A percentile compares a stretch with the other conserved stretches of the same genome.
These are phyloP conservation scores for Triplophysa bombifrons DNA, from an alignment of 2,797 vertebrate genomes.

Conservation along the genomic window DNA sequence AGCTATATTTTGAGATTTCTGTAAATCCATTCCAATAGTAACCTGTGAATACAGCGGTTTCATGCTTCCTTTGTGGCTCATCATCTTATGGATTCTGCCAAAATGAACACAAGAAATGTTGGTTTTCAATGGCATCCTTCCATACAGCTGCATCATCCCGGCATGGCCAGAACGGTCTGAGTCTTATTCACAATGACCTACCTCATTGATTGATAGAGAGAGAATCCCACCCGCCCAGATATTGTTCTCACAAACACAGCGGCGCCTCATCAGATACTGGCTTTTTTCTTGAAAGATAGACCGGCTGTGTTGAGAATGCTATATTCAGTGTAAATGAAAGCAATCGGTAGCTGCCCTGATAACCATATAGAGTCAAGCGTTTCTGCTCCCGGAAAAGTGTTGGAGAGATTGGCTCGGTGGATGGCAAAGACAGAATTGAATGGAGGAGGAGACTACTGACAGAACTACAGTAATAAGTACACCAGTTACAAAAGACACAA, in stretches of 20 bases:
- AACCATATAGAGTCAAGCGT: conserved; percentile 7
- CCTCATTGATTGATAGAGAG: conserved; percentile 37
- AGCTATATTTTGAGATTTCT: neutral
- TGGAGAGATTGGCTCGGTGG: neutral
- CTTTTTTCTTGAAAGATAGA: conserved; percentile 23
- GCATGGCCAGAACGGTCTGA: neutral
- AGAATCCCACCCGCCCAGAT: conserved; percentile 28
- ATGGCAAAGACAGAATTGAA: neutral
- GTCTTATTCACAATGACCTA: conserved; percentile 14
- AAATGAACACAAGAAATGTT: neutral
- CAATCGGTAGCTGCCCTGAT: conserved; percentile 17
- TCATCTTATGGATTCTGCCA: neutral
- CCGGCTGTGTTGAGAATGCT: conserved; percentile 8
- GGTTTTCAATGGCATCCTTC: conserved; percentile 7
- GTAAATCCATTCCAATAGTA: neutral
- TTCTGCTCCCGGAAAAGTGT: neutral
- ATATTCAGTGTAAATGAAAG: conserved; percentile 35
- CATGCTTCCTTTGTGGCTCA: no score
- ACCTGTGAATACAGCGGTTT: neutral
- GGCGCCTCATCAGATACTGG: conserved; percentile 9
- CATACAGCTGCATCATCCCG: neutral
- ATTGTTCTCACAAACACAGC: conserved; percentile 37
- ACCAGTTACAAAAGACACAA: neutral
- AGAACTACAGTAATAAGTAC: neutral
- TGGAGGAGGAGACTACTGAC: neutral